phyloP scores from a whole-genome alignment of 2,888 invertebrate genomes.

The Ochropleura plecta region DNA sequence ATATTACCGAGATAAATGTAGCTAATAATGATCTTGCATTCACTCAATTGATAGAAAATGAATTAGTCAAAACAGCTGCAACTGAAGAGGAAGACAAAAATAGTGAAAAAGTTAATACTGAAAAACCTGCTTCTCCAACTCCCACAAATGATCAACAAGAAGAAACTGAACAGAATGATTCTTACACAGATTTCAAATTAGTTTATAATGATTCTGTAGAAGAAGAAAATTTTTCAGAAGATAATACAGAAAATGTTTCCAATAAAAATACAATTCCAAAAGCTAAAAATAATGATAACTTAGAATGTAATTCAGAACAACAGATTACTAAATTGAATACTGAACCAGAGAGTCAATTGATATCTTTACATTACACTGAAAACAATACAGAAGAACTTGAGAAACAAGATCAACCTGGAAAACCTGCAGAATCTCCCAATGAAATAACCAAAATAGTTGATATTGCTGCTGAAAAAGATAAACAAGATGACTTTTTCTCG shows the following conservation, averaged over 20 bases:
- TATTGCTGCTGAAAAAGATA: slow-evolving; percentile 62
- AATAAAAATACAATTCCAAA: slow-evolving; percentile 38
- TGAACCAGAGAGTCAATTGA: slow-evolving; percentile 62
- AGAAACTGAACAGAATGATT: slow-evolving; percentile 57
- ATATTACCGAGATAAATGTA: slow-evolving; percentile 6
- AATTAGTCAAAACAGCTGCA: slow-evolving; percentile 20
- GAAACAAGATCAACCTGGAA: neutral
- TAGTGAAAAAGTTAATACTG: slow-evolving; percentile 35
- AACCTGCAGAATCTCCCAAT: slow-evolving; percentile 10
- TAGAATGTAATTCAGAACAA: slow-evolving; percentile 36
- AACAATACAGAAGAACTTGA: slow-evolving; percentile 43
- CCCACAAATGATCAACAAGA: slow-evolving; percentile 18
- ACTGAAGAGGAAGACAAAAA: slow-evolving; percentile 14
- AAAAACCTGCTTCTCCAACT: slow-evolving; percentile 16
- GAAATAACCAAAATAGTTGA: slow-evolving; percentile 46
- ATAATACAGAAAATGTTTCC: slow-evolving; percentile 37
- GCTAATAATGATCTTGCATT: slow-evolving; percentile 32
- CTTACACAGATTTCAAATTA: slow-evolving; percentile 67
- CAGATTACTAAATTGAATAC: slow-evolving; percentile 15
- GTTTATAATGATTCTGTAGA: slow-evolving; percentile 69
- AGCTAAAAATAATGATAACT: slow-evolving; percentile 24
- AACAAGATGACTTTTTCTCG: slow-evolving; percentile 71
- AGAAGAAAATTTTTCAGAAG: slow-evolving; percentile 64
- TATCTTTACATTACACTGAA: slow-evolving; percentile 60
- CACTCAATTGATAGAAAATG: slow-evolving; percentile 31